Evolutionary conservation across 2,113 vertebrate genomes (phyloP), one percentile per base, ranked within the genome.

Genomic region (Rhombomys opimus): DNA sequence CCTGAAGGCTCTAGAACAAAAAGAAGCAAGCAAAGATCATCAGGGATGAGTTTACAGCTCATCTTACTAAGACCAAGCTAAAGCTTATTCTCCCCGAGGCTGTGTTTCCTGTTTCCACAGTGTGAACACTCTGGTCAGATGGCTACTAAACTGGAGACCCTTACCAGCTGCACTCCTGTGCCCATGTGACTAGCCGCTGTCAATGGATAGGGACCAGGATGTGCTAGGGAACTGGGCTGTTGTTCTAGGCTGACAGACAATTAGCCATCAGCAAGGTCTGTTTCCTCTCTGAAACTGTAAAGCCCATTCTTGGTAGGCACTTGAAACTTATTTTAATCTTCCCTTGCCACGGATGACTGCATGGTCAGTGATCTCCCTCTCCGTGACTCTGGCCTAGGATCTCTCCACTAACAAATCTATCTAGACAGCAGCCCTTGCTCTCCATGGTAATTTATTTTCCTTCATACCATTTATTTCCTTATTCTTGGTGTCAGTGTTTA

Each of bases 401-500:
- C 23, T 82, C 11, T 50, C 46, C 46, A 13, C 73, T 46, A 46
- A 38, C 11, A 23, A 78, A 30, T 78, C 75, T 77, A 50, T 50
- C 76, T 14, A 17, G 65, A 93, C 7, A 95, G 13, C 13, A 52
- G 1, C 4, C 63, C 46, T 38, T 11, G 32, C 18, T 46, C 30
- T 20, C 92, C 82, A 86, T 32, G 72, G 41, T 75, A 57, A 76
- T 52, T 52, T 77, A 70, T 14, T 18, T 95, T 80, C 38, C 76
- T 38, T 76, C 68, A 68, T 35, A 85, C 52, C 10, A 61, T 35
- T 75, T 89, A 59, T 30, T 35, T n/a, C n/a, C 65, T 95, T 86
- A 85, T 76, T 93, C 54, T 96, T 61, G 59, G 72, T 20, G 77
- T 82, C 9, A 68, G 68, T 77, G 22, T 78, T n/a, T 50, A 82